A percentile compares a stretch with the other conserved stretches of the same genome.
Evolutionary conservation across 2,797 vertebrate genomes (phyloP).

Genomic region (Siniperca scherzeri): DNA sequence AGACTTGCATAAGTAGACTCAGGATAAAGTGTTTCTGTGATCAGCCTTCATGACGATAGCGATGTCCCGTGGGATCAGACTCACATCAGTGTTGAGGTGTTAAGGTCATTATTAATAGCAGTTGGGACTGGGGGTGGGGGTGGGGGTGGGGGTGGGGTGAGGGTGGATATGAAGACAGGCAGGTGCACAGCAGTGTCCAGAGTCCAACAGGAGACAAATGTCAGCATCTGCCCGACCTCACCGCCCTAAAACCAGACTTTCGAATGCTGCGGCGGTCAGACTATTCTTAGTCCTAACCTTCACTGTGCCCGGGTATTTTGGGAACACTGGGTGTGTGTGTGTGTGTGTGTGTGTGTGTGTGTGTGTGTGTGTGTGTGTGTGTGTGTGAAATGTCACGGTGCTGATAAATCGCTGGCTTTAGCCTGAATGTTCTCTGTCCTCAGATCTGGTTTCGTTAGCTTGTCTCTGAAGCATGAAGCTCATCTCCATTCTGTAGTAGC

Average conservation of each 20-base stretch:
- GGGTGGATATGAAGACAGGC: background rate
- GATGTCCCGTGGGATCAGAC: background rate
- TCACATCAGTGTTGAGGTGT: background rate
- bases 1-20: background rate
- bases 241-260: slow-evolving; percentile 20
- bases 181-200: background rate
- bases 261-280: slow-evolving; percentile 72
- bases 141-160: too few species aligned
- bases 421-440: slow-evolving; percentile 35
- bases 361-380: slow-evolving; percentile 21
- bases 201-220: slow-evolving; percentile 35
- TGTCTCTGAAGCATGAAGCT: slow-evolving; percentile 9
- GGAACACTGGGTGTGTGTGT: slow-evolving; percentile 15
- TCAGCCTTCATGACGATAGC: background rate
- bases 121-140: too few species aligned
- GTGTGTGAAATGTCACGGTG: slow-evolving; percentile 61
- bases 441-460: slow-evolving; percentile 59
- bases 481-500: background rate
- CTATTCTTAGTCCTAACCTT: slow-evolving; percentile 83
- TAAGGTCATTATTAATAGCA: background rate
- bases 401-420: slow-evolving; percentile 38
- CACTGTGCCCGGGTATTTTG: slow-evolving; percentile 48
- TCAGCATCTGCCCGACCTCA: slow-evolving; percentile 6
- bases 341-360: slow-evolving; percentile 2
- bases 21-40: slow-evolving; percentile 15